Conservation (phyloP, 2,888 invertebrate genomes). For the Acleris literana region DNA sequence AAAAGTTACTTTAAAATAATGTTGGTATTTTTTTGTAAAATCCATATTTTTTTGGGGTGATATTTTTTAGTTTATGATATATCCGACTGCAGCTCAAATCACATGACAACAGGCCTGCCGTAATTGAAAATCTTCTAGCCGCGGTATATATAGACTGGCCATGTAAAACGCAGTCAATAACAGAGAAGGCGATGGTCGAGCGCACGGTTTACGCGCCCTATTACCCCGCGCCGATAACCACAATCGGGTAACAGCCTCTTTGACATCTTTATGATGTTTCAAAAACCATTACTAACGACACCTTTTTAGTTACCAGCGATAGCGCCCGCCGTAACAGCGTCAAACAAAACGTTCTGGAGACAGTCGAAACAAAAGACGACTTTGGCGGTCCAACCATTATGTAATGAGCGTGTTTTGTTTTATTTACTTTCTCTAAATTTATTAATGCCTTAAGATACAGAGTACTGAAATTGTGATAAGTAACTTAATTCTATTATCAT, state of each 20-base stretch:
- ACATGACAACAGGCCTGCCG: too few species aligned
- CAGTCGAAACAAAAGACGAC: constrained; percentile 49
- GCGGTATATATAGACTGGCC: too few species aligned
- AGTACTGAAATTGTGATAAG: not conserved
- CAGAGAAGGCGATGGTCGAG: constrained; percentile 21
- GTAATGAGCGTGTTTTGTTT: constrained; percentile 24
- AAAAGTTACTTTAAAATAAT: constrained; percentile 36
- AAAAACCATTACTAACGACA: constrained; percentile 83
- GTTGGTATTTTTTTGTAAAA: too few species aligned
- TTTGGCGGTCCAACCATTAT: constrained; percentile 45
- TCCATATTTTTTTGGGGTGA: too few species aligned
- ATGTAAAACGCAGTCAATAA: too few species aligned
- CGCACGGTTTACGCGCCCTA: constrained; percentile 60
- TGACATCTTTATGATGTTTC: constrained; percentile 84
- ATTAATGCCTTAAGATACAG: constrained; percentile 4
- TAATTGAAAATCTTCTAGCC: too few species aligned
- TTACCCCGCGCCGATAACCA: constrained; percentile 66
- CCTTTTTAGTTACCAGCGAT: constrained; percentile 82
- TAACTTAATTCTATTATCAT: too few species aligned
- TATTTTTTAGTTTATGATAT: too few species aligned
- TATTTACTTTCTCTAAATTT: constrained; percentile 22
- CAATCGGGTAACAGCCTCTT: constrained; percentile 77
- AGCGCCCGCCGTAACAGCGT: constrained; percentile 61
- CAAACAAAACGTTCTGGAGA: constrained; percentile 67
- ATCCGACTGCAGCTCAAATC: too few species aligned